Base-by-base conservation (phyloP, 2,797 vertebrate species). In the Pseudochromis fuscus region DNA sequence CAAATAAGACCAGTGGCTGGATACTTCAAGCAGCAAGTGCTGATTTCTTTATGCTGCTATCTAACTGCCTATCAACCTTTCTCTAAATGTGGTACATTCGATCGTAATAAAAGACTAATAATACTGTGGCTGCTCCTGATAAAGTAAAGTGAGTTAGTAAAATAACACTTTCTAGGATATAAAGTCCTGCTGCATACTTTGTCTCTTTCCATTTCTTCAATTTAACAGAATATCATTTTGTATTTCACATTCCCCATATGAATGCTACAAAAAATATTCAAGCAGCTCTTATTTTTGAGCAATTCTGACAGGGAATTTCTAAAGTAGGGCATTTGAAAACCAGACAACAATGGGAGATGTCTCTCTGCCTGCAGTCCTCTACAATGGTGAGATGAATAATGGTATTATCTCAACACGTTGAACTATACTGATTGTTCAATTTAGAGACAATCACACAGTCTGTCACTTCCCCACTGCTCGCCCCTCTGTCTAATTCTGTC, bases 401-500 rank as follows among this genome's bases (percentile, higher is more conserved):
- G 66, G 78, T 83, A 83, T 90, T 83, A 91, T 86, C 75, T 58
- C 69, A 80, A 87, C 79, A 84, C 15, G 12, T 66, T 86, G 81
- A 88, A 84, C 80, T 73, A 72, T 69, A 80, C 77, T 89, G 84
- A 89, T 83, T 79, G 79, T 90, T 90, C 87, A 87, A 84, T 91
- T 88, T 84, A 75, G 74, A 88, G 82, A 84, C 87, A 89, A 89
- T 91, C 85, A 86, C 82, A 87, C 82, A 83, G 66, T 74, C 83
- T 71, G 82, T 88, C 85, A 91, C 82, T 69, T 79, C 71, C 76
- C 67, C 59, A 42, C 65, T 48, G 79, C 81, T 76, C 35, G 23
- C 44, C 75, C 45, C 68, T 85, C 67, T 24, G 66, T 87, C 77
- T 88, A 75, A 83, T 82, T 82, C 64, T 7, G 48, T 49, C 63